Base-by-base conservation (phyloP, 2,797 vertebrate genomes). In the Gambusia yucatana region DNA sequence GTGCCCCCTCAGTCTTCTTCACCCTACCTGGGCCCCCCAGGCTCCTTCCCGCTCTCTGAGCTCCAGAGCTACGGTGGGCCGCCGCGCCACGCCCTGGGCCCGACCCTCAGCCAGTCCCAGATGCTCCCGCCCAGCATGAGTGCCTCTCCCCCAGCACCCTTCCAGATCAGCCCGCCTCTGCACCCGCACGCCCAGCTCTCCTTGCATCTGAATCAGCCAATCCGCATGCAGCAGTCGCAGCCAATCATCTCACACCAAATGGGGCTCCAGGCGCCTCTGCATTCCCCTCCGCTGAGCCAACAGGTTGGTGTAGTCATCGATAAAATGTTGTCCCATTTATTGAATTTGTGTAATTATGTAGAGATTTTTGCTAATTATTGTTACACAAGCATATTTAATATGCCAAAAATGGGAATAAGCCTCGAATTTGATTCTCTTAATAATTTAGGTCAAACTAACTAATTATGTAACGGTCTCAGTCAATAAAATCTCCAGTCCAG, bases 181-280 rank as follows among this genome's bases (percentile, higher is more conserved):
- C 98, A 96, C 93, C 98, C 98, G 92, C 94, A 95, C 82, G 89
- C 93, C 87, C 98, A 99, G 95, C 97, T 99, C 88, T 97, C 97
- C 82, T 96, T 99, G 96, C 96, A 97, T 84, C 97, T 99, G 96
- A 96, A 97, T 91, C 97, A 98, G 76, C 96, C 98, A 90, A 97
- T 98, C 94, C 97, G 97, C 96, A 98, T 99, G 98, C 97, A 98
- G 95, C 98, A 97, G 89, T 97, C 98, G 63, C 97, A 98, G 94
- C 96, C 97, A 88, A 98, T 99, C 96, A 97, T 99, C 94, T 96
- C 97, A 83, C 97, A 98, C 87, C 94, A 98, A 96, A 98, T 99
- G 97, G 97, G 97, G 87, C 97, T 99, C 92, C 98, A 98, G 96
- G 96, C 97, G 83, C 95, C 97, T 91, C 96, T 98, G 90, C 97